These are phyloP conservation scores for Oncorhynchus kisutch DNA, from an alignment of 2,113 vertebrate species.

Conservation along the genomic window DNA sequence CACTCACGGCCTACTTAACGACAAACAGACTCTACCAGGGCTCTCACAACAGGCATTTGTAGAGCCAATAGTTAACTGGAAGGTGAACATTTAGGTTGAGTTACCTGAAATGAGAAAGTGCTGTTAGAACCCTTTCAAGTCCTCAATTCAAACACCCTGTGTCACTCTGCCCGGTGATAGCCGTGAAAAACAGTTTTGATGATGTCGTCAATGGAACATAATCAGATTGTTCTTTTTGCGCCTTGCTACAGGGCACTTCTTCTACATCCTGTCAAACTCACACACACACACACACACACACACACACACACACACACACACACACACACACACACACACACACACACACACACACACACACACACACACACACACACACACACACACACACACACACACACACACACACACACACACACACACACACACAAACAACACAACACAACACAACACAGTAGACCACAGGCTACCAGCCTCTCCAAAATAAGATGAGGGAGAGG, in stretches of 20 bases:
- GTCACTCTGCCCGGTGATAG: constrained; percentile 42
- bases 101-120: constrained; percentile 79
- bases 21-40: constrained; percentile 74
- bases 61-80: constrained; percentile 57
- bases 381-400: neutral
- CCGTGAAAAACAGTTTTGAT: constrained; percentile 71
- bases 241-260: constrained; percentile 60
- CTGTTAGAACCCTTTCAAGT: constrained; percentile 76
- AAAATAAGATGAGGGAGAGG: constrained; percentile 12
- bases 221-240: constrained; percentile 71
- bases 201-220: constrained; percentile 71
- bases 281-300: constrained; percentile 6
- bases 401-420: neutral
- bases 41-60: constrained; percentile 68
- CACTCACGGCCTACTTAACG: constrained; percentile 68
- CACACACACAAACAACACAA: neutral
- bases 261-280: constrained; percentile 60
- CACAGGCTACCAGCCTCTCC: neutral
- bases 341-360: constrained; percentile 9
- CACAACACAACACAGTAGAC: neutral
- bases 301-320: neutral
- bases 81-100: constrained; percentile 72
- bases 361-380: neutral
- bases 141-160: constrained; percentile 44
- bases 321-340: neutral